Evolutionary conservation across 2,888 invertebrate genomes (phyloP).

Genomic region (Hirtodrosophila trivittata): DNA sequence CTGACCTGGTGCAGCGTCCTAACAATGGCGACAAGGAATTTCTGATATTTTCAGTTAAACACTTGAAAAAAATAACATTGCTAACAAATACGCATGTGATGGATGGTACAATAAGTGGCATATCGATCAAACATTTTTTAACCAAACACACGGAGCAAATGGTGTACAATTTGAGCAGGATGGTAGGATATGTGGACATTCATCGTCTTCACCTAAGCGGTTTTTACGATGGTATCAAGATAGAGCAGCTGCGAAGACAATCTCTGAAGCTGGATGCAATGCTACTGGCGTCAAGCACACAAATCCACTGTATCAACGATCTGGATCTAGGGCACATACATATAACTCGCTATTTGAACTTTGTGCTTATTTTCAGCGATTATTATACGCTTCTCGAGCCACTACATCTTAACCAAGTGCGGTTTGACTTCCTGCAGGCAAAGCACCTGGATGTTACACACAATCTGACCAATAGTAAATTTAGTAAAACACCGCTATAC

Average conservation of each 20-base stretch:
- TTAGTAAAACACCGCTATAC: slow-evolving; percentile 78
- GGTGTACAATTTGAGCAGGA: slow-evolving; percentile 79
- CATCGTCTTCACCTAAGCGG: slow-evolving; percentile 84
- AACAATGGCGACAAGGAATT: slow-evolving; percentile 77
- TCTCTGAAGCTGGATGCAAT: slow-evolving; percentile 83
- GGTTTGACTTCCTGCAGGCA: slow-evolving; percentile 74
- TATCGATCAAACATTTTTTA: slow-evolving; percentile 84
- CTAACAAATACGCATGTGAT: slow-evolving; percentile 82
- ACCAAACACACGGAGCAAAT: slow-evolving; percentile 85
- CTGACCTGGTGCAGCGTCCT: slow-evolving; percentile 84
- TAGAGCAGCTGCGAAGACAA: slow-evolving; percentile 83
- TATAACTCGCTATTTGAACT: slow-evolving; percentile 83
- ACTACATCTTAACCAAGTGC: slow-evolving; percentile 68
- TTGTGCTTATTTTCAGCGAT: slow-evolving; percentile 64
- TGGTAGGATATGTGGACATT: slow-evolving; percentile 84
- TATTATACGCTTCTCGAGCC: slow-evolving; percentile 73
- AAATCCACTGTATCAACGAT: slow-evolving; percentile 81
- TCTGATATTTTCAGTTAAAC: slow-evolving; percentile 84
- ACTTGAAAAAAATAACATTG: slow-evolving; percentile 83
- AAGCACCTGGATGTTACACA: slow-evolving; percentile 77
- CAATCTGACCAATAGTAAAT: slow-evolving; percentile 74
- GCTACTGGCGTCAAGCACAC: slow-evolving; percentile 62
- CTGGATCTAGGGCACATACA: slow-evolving; percentile 60
- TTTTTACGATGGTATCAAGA: slow-evolving; percentile 83
- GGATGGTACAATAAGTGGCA: slow-evolving; percentile 84